Conservation (phyloP, 2,888 invertebrate species). For the Elmis aenea region DNA sequence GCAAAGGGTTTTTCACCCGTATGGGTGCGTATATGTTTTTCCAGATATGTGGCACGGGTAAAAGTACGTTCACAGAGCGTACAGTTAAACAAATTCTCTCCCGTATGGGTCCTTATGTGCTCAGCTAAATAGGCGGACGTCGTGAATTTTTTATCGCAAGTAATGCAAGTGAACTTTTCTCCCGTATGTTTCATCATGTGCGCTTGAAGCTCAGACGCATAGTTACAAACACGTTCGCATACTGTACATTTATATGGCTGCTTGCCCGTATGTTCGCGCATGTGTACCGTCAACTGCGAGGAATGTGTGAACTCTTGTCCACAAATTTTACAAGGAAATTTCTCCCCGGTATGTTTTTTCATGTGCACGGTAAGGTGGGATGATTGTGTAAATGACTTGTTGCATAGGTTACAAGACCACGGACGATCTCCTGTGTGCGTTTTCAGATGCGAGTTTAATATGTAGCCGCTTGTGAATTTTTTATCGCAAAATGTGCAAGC, state of each 20-base stretch:
- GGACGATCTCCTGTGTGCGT: constrained; percentile 61
- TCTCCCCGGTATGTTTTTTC: constrained; percentile 51
- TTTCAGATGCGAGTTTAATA: constrained; percentile 55
- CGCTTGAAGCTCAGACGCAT: constrained; percentile 38
- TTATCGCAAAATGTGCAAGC: constrained; percentile 38
- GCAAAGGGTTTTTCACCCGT: constrained; percentile 46
- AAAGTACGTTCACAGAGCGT: constrained; percentile 37
- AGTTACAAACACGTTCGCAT: constrained; percentile 41
- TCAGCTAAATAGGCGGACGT: constrained; percentile 39
- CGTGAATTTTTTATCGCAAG: constrained; percentile 42
- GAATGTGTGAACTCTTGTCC: constrained; percentile 40
- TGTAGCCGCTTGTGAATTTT: constrained; percentile 58
- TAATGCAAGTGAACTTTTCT: constrained; percentile 38
- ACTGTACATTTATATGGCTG: constrained; percentile 42
- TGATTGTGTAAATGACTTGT: constrained; percentile 57
- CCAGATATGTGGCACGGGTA: constrained; percentile 39
- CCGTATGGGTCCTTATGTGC: constrained; percentile 39
- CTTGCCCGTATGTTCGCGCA: constrained; percentile 43
- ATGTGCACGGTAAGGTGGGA: constrained; percentile 57
- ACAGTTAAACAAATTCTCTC: constrained; percentile 46
- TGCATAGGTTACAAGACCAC: constrained; percentile 53
- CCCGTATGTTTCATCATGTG: constrained; percentile 43
- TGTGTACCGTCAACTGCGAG: constrained; percentile 42
- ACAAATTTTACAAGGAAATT: constrained; percentile 36
- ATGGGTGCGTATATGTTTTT: constrained; percentile 49